Evolutionary conservation across 2,888 invertebrate genomes (phyloP), one percentile per base, ranked within the genome.

Genomic region (Tanypteryx hageni): DNA sequence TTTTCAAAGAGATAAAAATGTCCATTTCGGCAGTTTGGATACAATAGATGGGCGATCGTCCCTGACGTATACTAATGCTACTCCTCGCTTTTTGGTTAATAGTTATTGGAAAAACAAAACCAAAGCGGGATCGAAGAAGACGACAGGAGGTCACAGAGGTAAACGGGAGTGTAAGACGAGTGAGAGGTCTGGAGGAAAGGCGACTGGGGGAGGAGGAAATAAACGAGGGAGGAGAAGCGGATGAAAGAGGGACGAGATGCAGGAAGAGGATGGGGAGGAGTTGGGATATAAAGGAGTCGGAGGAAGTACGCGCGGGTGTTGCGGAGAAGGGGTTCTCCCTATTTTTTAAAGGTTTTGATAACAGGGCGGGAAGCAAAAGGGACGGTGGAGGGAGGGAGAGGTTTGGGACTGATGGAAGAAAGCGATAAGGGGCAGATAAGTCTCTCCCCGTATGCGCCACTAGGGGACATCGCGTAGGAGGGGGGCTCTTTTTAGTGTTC

Each of bases 341-440:
- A 14, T 86, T 59, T 86, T 86, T 86, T 59, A 86, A 59, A 59
- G 86, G 58, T 86, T 86, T 86, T 86, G 86, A 86, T 86, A 86
- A 61, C 61, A 59, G 59, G 31, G 85, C 3, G 11, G 59, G 16
- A 59, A 14, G 59, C 5, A 16, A n/a, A 8, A 27, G 57, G 61
- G 16, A 57, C 16, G 58, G 86, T 22, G 16, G n/a, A 10, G 56
- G 61, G 16, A 61, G 61, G 61, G 8, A 14, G 82, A 27, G 44
- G 82, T 82, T 82, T 82, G 82, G 82, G 82, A 82, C 82, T 16
- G 86, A 86, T 86, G 31, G 86, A 59, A 61, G 59, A 59, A 59
- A 57, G 86, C 22, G 86, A 86, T 86, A 86, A 27, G 86, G 86
- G 3, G 86, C 61, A 61, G 86, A 86, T 86, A 86, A 86, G 86